Percentiles rank a stretch among this genome's conserved stretches.
Conservation (phyloP, 2,113 vertebrate species). For the Pontoporia blainvillei region DNA sequence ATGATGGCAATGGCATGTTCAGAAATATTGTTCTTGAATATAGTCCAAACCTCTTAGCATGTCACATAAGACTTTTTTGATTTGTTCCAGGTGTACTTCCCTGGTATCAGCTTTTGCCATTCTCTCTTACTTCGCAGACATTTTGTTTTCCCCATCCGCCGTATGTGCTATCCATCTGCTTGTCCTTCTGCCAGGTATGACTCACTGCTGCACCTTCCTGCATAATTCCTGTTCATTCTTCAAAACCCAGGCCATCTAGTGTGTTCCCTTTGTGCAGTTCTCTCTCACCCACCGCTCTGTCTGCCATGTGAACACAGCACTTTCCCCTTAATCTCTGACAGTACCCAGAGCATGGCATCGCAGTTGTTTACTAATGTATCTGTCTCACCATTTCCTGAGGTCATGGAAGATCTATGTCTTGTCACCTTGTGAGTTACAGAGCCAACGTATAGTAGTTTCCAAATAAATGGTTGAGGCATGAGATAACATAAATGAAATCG, state of each 20-base stretch:
- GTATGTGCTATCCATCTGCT: neutral
- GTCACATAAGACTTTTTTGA: neutral
- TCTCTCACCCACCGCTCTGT: neutral
- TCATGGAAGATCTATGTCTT: neutral
- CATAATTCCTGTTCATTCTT: neutral
- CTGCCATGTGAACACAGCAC: neutral
- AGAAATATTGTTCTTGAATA: neutral
- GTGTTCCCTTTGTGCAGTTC: neutral
- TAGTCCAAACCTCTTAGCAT: neutral
- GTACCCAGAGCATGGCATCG: neutral
- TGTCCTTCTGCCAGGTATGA: neutral
- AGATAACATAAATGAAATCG: neutral
- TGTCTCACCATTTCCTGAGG: neutral
- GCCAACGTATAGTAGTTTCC: neutral
- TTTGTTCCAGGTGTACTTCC: neutral
- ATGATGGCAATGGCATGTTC: neutral
- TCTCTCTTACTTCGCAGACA: neutral
- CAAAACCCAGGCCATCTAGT: neutral
- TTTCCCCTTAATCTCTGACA: neutral
- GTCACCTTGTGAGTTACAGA: neutral
- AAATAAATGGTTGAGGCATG: neutral
- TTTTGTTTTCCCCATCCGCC: neutral
- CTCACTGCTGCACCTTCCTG: neutral
- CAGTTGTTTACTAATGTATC: neutral
- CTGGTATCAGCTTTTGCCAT: neutral